These are phyloP conservation scores for Molorchus minor DNA, from an alignment of 2,888 invertebrate species.

Conservation along the genomic window DNA sequence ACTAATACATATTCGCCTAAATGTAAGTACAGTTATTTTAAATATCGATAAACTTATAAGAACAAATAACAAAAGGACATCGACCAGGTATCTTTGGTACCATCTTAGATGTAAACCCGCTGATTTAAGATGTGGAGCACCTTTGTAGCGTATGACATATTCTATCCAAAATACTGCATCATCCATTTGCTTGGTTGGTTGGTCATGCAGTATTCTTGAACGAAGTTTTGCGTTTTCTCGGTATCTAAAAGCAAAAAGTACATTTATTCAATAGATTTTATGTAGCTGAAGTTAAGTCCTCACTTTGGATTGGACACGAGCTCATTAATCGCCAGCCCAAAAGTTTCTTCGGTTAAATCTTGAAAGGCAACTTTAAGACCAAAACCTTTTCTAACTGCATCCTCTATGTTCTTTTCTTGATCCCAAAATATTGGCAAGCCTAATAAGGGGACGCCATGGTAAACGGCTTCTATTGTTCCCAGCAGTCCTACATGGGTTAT, in stretches of 20 bases:
- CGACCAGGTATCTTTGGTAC: constrained; percentile 47
- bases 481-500: constrained; percentile 64
- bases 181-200: constrained; percentile 46
- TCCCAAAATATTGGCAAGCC: constrained; percentile 66
- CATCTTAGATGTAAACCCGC: constrained; percentile 43
- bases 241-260: constrained; percentile 37
- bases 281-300: constrained; percentile 5
- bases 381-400: constrained; percentile 60
- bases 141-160: constrained; percentile 48
- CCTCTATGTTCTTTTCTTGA: constrained; percentile 63
- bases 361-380: constrained; percentile 57
- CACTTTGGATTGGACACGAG: constrained; percentile 52
- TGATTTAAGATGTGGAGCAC: constrained; percentile 46
- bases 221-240: constrained; percentile 37
- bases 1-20: neutral
- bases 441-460: constrained; percentile 62
- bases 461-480: constrained; percentile 62
- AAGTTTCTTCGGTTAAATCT: constrained; percentile 52
- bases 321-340: constrained; percentile 49
- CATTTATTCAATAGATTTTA: neutral
- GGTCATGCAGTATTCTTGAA: constrained; percentile 46
- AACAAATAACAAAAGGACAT: constrained; percentile 34
- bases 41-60: neutral
- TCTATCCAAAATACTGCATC: constrained; percentile 50
- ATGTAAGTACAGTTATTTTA: neutral